phyloP scores from a whole-genome alignment of 2,888 invertebrate species.

The Ashinkailepas kermadecensis region DNA sequence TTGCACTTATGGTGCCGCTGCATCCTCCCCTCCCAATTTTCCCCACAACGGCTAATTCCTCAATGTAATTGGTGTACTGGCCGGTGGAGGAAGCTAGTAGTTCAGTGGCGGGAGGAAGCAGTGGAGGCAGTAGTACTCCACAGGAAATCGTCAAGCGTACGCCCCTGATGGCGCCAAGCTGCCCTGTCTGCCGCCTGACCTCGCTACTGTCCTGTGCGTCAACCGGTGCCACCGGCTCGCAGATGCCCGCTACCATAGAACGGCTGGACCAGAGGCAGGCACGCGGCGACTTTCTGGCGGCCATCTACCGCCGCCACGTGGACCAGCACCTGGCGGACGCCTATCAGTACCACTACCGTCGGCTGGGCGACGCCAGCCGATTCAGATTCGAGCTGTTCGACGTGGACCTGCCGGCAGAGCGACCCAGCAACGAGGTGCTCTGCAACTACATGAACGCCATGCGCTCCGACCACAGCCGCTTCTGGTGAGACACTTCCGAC shows the following conservation, averaged over 20 bases:
- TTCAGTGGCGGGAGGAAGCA: too few species aligned
- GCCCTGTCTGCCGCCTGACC: too few species aligned
- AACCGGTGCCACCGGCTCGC: not conserved
- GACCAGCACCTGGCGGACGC: conserved; percentile 37
- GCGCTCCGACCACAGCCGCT: conserved; percentile 41
- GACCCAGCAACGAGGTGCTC: conserved; percentile 37
- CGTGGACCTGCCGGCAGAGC: conserved; percentile 36
- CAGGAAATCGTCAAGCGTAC: too few species aligned
- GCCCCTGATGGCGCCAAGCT: too few species aligned
- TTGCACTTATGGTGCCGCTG: too few species aligned
- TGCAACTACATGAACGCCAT: conserved; percentile 39
- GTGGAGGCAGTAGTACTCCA: too few species aligned
- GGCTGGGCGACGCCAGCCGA: conserved; percentile 31
- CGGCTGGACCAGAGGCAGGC: conserved; percentile 35
- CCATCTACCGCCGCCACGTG: conserved; percentile 38
- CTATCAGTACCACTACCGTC: conserved; percentile 25
- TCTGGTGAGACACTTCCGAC: too few species aligned
- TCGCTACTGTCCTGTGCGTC: not conserved
- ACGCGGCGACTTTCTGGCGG: conserved; percentile 40
- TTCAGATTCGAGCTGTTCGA: conserved; percentile 36
- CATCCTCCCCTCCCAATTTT: too few species aligned
- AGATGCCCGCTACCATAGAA: conserved; percentile 30
- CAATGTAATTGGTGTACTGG: too few species aligned
- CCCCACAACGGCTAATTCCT: too few species aligned
- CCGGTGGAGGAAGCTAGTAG: too few species aligned